phyloP scores from a whole-genome alignment of 2,113 vertebrate species.

The Megaceryle torquata region DNA sequence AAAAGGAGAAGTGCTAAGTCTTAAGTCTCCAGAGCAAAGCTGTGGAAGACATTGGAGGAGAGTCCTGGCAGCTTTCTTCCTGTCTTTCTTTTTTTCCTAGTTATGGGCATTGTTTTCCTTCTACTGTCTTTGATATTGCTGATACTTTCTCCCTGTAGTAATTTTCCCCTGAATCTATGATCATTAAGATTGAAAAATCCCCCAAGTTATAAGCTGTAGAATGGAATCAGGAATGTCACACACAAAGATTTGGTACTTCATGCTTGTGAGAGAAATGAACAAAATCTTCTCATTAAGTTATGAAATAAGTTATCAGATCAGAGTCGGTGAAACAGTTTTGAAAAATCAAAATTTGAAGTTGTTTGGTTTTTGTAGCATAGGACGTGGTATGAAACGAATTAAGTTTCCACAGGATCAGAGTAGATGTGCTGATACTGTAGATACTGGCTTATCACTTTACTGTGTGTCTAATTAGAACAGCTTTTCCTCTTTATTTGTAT shows the following conservation, averaged over 20 bases:
- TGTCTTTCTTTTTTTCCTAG: background rate
- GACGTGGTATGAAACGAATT: background rate
- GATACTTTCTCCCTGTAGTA: background rate
- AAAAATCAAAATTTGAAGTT: background rate
- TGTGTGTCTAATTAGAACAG: background rate
- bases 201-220: background rate
- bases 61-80: background rate
- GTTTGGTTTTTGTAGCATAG: background rate
- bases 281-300: background rate
- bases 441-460: background rate
- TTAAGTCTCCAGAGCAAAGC: background rate
- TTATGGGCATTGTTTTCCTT: background rate
- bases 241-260: background rate
- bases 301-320: background rate
- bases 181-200: background rate
- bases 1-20: background rate
- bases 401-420: background rate
- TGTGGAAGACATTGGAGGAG: background rate
- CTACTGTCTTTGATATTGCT: background rate
- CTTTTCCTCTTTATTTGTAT: background rate
- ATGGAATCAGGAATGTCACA: background rate
- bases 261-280: background rate
- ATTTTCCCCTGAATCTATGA: background rate
- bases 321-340: background rate
- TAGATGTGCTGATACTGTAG: background rate